Percentiles rank a stretch among this genome's conserved stretches.
These are phyloP conservation scores for Salvelinus alpinus DNA, from an alignment of 2,113 vertebrate genomes.

Conservation along the genomic window DNA sequence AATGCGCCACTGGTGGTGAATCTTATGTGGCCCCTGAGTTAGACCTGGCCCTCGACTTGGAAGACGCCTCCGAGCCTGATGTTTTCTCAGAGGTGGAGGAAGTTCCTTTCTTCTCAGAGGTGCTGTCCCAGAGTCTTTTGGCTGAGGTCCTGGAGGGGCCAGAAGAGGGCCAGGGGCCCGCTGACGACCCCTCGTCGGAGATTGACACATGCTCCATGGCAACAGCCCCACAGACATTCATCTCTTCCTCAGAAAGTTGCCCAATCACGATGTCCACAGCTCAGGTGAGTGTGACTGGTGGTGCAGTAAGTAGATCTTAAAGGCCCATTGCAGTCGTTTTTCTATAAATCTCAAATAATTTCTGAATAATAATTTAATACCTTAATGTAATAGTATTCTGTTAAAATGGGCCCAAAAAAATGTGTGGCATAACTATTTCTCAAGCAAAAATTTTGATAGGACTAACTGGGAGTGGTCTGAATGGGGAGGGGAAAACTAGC, in stretches of 20 bases:
- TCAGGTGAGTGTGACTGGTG: slow-evolving; percentile 54
- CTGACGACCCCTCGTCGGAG: slow-evolving; percentile 75
- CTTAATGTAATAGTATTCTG: too few species aligned
- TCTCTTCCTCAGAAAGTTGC: slow-evolving; percentile 84
- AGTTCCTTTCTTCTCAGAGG: slow-evolving; percentile 54
- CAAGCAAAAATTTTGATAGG: too few species aligned
- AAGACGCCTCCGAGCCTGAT: slow-evolving; percentile 58
- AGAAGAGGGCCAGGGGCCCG: slow-evolving; percentile 46
- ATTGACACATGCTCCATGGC: slow-evolving; percentile 86
- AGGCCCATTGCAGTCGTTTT: too few species aligned
- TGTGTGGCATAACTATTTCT: too few species aligned
- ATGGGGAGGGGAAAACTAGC: too few species aligned
- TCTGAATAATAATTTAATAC: too few species aligned
- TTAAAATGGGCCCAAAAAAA: too few species aligned
- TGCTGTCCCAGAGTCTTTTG: slow-evolving; percentile 30
- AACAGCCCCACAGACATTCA: slow-evolving; percentile 73
- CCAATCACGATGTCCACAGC: slow-evolving; percentile 55
- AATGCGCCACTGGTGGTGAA: slow-evolving; percentile 17
- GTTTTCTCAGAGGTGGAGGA: slow-evolving; percentile 70
- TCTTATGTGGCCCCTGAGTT: slow-evolving; percentile 2
- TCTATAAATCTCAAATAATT: too few species aligned
- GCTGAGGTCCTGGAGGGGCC: slow-evolving; percentile 29
- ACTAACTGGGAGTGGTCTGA: too few species aligned
- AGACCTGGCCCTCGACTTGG: slow-evolving; percentile 40
- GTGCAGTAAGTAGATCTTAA: neutral